Evolutionary conservation across 2,113 vertebrate species (phyloP).

Genomic region (Balaeniceps rex): DNA sequence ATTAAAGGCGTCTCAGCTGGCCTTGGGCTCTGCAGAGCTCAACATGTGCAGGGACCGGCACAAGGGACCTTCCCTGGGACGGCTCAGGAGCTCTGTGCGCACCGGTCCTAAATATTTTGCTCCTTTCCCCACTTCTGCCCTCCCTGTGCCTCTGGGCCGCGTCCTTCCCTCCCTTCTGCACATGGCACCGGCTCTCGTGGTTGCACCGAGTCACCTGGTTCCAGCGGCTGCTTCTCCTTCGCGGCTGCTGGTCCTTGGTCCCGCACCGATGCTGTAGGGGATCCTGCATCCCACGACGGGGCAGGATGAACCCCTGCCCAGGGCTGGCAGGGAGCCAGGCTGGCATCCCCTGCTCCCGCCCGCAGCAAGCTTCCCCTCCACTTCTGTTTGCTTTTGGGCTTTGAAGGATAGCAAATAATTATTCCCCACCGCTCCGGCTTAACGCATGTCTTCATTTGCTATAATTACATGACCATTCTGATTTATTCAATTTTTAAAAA

Average conservation of each 20-base stretch:
- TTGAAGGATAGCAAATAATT: background rate
- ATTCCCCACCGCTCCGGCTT: background rate
- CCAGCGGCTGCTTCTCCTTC: accelerated
- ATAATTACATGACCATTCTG: background rate
- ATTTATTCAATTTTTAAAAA: background rate
- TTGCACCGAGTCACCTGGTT: background rate
- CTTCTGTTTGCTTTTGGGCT: background rate
- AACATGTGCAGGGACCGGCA: accelerated
- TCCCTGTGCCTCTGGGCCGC: background rate
- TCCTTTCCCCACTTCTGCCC: background rate
- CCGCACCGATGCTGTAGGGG: background rate
- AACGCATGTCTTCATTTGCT: background rate
- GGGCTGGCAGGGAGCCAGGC: background rate
- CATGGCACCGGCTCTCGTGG: accelerated
- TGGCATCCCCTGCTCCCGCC: background rate
- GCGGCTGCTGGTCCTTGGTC: background rate
- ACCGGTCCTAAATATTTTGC: background rate
- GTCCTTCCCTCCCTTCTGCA: background rate
- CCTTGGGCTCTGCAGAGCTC: background rate
- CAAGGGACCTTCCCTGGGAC: background rate
- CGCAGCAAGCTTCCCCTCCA: background rate
- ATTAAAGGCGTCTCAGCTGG: background rate
- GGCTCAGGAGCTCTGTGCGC: background rate
- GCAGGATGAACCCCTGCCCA: background rate
- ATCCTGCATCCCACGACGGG: accelerated